Evolutionary conservation across 2,797 vertebrate species (phyloP).

Genomic region (Champsocephalus gunnari): DNA sequence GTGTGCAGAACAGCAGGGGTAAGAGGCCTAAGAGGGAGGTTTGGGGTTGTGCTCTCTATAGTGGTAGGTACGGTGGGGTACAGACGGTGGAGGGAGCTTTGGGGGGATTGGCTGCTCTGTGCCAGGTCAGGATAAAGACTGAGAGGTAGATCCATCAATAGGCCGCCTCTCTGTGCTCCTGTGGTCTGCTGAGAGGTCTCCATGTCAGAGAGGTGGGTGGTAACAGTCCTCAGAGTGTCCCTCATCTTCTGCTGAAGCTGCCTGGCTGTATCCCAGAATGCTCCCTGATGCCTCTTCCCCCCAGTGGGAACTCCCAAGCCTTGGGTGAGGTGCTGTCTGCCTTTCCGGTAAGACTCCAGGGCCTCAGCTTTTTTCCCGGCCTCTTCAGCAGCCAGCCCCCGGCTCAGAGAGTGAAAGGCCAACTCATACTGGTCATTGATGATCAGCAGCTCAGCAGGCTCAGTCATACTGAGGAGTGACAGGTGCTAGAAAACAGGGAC

Average conservation of each 20-base stretch:
- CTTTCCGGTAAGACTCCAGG: slow-evolving; percentile 85
- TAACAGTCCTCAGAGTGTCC: slow-evolving; percentile 85
- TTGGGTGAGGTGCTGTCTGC: slow-evolving; percentile 85
- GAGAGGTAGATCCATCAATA: slow-evolving; percentile 50
- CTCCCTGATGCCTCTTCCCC: slow-evolving; percentile 74
- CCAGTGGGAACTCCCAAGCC: slow-evolving; percentile 85
- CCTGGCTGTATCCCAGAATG: slow-evolving; percentile 87
- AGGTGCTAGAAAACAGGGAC: slow-evolving; percentile 4
- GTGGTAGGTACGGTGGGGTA: slow-evolving; percentile 84
- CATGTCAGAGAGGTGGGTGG: slow-evolving; percentile 80
- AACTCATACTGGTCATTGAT: slow-evolving; percentile 89
- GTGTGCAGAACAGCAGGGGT: slow-evolving; percentile 69
- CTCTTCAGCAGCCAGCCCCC: slow-evolving; percentile 88
- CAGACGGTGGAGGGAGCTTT: slow-evolving; percentile 64
- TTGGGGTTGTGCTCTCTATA: slow-evolving; percentile 48
- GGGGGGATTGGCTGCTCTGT: slow-evolving; percentile 36
- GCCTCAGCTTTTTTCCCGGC: slow-evolving; percentile 85
- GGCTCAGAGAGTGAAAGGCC: slow-evolving; percentile 88
- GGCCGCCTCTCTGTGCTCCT: slow-evolving; percentile 23
- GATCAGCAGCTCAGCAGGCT: slow-evolving; percentile 84
- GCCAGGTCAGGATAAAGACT: slow-evolving; percentile 70
- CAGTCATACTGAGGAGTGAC: slow-evolving; percentile 52
- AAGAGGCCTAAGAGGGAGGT: slow-evolving; percentile 45
- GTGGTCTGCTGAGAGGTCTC: slow-evolving; percentile 64
- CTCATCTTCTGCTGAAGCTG: slow-evolving; percentile 91